Evolutionary conservation across 1,140 invertebrate species (phyloP), one percentile per base, ranked within the genome.

Genomic region (Scaptomyza hsui): DNA sequence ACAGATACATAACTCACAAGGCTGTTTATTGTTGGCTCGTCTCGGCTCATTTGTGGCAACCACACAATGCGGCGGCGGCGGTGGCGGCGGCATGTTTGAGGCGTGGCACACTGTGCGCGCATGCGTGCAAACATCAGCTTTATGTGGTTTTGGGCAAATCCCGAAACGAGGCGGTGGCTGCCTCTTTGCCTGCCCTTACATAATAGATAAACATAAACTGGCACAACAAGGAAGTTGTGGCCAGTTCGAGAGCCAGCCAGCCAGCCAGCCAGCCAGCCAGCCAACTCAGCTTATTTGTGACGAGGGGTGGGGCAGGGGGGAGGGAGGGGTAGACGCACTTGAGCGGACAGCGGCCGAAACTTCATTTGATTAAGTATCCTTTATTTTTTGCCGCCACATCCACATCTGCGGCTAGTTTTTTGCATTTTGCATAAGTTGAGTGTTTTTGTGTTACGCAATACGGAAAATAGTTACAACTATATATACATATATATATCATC

Each of bases 41-140:
- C 64, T 41, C 45, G 67, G 67, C 59, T 70, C 67, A 70, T 64
- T 70, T 69, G 65, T 65, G 65, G 65, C 65, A 53, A 48, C 67
- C 32, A 16, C 42, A 63, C 32, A 63, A 57, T 48, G 62, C 9
- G 9, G 29, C 47, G 16, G 4, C 13, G n/a, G n/a, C n/a, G n/a
- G n/a, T n/a, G n/a, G 62, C 9, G 9, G 29, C 47, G 16, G 4
- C 13, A 29, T 16, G 24, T 41, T 56, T 9, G 49, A 37, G 75
- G 75, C 75, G 70, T 78, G 75, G 73, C 78, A 47, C 53, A 37
- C 39, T 75, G 73, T 81, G 78, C 78, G 80, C 78, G 78, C 78
- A 81, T 81, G 78, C 78, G 63, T 81, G 76, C 71, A 64, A 72
- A 18, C 49, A 67, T 52, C 26, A 42, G 35, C 12, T 35, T 41